Percentiles rank a stretch among this genome's conserved stretches.
Evolutionary conservation across 1,140 invertebrate genomes (phyloP).

Genomic region (Dreissena rostriformis): DNA sequence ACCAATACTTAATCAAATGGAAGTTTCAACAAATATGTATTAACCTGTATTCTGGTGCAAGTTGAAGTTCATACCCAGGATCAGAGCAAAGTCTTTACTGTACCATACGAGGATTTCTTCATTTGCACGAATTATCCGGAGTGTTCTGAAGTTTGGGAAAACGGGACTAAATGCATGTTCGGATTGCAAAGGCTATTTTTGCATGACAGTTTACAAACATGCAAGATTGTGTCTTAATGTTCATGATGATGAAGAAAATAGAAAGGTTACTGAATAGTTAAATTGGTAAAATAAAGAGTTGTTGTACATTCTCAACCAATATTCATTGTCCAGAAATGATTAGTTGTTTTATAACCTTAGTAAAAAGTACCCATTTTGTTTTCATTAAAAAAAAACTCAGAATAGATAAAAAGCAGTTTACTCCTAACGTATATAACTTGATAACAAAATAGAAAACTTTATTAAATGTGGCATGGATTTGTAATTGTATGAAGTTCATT

Average conservation of each 20-base stretch:
- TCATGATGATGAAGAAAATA: too few relatives aligned
- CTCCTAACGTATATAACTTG: neutral
- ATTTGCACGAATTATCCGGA: slow-evolving; percentile 73
- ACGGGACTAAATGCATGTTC: neutral
- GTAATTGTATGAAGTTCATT: neutral
- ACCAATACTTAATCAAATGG: neutral
- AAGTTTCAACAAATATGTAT: neutral
- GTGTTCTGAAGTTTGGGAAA: slow-evolving; percentile 54
- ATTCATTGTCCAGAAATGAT: too few relatives aligned
- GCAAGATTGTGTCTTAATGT: too few relatives aligned
- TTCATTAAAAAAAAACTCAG: neutral
- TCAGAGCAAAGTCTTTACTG: slow-evolving; percentile 79
- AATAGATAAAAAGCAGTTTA: neutral
- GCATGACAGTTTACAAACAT: too few relatives aligned
- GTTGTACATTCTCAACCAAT: too few relatives aligned
- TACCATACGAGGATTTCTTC: slow-evolving; percentile 82
- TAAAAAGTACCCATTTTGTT: too few relatives aligned
- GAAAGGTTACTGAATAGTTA: too few relatives aligned
- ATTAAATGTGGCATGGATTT: neutral
- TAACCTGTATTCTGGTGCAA: neutral
- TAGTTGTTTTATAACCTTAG: too few relatives aligned
- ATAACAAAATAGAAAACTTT: neutral
- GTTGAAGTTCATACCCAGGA: slow-evolving; percentile 74
- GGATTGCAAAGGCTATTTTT: too few relatives aligned
- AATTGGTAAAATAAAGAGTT: too few relatives aligned